Evolutionary conservation across 2,888 invertebrate species (phyloP), one percentile per base, ranked within the genome.

Genomic region (Synanthedon formicaeformis): DNA sequence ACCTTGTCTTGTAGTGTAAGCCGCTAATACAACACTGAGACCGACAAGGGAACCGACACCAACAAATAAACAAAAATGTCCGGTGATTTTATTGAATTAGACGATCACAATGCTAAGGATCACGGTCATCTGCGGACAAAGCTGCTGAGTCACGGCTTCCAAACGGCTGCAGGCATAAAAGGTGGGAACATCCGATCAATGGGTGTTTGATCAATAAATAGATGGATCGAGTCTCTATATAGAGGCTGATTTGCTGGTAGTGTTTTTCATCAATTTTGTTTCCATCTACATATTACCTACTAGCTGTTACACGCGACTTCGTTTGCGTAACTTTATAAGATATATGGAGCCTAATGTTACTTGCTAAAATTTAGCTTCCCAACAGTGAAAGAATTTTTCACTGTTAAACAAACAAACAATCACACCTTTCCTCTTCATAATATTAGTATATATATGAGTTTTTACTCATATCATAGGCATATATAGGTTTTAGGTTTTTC

Each of bases 51-150:
- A 75, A 74, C 81, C 80, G 79, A 73, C 76, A 49, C 51, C 49
- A 51, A 51, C 63, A 81, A 83, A 83, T 79, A 85, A 84, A 86
- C 82, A 81, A 84, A 81, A 84, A 83, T 85, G 79, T 77, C 74
- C 75, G 71, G 78, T 80, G 83, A 83, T 85, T 83, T 86, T 84
- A 87, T 87, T 87, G 86, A 87, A 86, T 87, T 87, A 87, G 81
- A 73, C 70, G 83, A 79, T 81, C 82, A 86, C 85, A 85, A 83
- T 85, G 73, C 73, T 67, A 62, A 63, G 34, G 65, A 73, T 71
- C 69, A 65, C 65, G 73, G 70, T 67, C 66, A 66, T 62, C 63
- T 56, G 58, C 60, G 59, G 56, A 60, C 61, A 59, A 67, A 74
- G 74, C 64, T 75, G 85, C 84, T 69, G 77, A 71, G 62, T 86